phyloP scores from a whole-genome alignment of 2,113 vertebrate species.

The Crypturellus undulatus region DNA sequence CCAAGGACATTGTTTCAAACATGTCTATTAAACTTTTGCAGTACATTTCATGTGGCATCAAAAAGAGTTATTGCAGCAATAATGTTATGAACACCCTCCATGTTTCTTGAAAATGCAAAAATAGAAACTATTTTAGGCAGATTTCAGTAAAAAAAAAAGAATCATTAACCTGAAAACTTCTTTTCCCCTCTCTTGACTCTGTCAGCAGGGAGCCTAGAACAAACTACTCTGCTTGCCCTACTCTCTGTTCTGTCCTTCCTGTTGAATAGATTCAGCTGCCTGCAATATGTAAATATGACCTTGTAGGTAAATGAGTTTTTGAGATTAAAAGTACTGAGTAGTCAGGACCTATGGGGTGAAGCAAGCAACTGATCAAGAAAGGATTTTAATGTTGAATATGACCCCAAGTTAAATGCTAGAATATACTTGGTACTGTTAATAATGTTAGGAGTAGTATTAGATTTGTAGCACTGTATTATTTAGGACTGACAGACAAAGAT shows the following conservation, averaged over 20 bases:
- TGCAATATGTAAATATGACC: neutral
- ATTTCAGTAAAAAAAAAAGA: neutral
- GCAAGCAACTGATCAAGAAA: neutral
- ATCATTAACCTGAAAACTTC: accelerated
- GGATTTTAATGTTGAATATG: neutral
- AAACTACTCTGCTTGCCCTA: neutral
- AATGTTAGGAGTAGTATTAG: neutral
- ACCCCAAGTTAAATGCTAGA: neutral
- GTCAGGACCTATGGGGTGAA: neutral
- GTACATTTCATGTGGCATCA: neutral
- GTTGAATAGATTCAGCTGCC: neutral
- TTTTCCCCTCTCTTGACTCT: neutral
- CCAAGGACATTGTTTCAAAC: neutral
- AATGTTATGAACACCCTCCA: neutral
- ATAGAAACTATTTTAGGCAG: neutral
- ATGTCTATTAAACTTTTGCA: neutral
- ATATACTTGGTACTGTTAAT: neutral
- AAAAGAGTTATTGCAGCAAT: neutral
- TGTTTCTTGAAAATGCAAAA: neutral
- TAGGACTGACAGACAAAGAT: neutral
- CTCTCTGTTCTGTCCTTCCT: neutral
- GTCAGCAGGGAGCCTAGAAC: neutral
- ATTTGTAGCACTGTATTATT: neutral
- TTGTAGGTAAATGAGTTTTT: neutral
- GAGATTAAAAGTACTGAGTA: neutral